Percentiles rank a stretch among this genome's conserved stretches.
These are phyloP conservation scores for Trichomycterus rosablanca DNA, from an alignment of 2,113 vertebrate genomes.

Conservation along the genomic window DNA sequence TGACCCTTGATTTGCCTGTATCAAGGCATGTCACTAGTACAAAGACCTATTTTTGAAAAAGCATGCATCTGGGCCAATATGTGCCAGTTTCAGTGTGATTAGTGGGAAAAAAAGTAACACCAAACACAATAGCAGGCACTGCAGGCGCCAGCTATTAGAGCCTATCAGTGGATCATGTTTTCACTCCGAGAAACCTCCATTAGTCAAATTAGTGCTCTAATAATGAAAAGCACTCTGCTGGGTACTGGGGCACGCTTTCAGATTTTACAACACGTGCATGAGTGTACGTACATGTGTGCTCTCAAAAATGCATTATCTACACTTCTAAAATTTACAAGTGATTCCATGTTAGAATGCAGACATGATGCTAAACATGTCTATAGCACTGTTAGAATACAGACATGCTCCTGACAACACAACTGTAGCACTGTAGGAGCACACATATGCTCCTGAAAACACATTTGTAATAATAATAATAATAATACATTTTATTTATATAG, in stretches of 20 bases:
- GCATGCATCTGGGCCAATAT: constrained; percentile 44
- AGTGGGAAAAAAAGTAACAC: constrained; percentile 26
- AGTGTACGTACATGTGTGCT: no score
- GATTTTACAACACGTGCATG: neutral
- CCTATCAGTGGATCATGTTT: constrained; percentile 1
- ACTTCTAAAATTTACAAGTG: no score
- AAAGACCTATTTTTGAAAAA: constrained; percentile 11
- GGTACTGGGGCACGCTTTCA: neutral
- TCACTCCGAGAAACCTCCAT: constrained; percentile 25
- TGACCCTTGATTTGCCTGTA: no score
- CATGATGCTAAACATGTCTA: no score
- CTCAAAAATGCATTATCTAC: no score
- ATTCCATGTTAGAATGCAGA: no score
- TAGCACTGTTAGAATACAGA: no score
- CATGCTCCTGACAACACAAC: no score
- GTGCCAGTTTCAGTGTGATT: constrained; percentile 39
- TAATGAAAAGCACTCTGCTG: constrained; percentile 12
- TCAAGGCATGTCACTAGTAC: constrained; percentile 40
- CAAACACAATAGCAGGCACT: neutral
- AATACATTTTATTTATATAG: no score
- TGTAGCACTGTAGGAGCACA: no score
- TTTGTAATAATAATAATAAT: no score
- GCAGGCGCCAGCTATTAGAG: constrained; percentile 19
- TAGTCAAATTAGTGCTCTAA: constrained; percentile 27
- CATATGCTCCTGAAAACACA: no score